Evolutionary conservation across 2,888 invertebrate genomes (phyloP), one percentile per base, ranked within the genome.

Genomic region (Eudasyphora cyanicolor): DNA sequence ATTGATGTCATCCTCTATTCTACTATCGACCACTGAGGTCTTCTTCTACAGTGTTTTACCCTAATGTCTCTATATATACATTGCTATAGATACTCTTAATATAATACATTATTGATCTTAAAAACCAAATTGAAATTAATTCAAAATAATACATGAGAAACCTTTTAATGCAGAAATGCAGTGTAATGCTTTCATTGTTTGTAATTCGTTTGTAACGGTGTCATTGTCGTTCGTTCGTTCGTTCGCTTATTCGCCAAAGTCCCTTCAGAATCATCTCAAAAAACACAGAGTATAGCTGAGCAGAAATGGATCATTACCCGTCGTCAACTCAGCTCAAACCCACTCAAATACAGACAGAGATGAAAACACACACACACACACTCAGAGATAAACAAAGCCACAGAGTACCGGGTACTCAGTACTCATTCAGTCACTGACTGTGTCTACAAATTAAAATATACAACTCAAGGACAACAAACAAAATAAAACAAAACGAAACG

Each of bases 101-200:
- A n/a, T n/a, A n/a, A n/a, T n/a, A n/a, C n/a, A 42, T 67, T 38
- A 21, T 64, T 35, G 62, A 38, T 64, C 35, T 64, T 12, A 35
- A 57, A n/a, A 32, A 21, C 21, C 57, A 27, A 64, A 64, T 64
- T 67, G 42, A 67, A 67, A 67, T 67, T 67, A 67, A 67, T 42
- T 67, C 38, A 21, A 27, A 62, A 32, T 35, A 17, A 67, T 10
- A 67, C 67, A 67, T 14, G 42, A 24, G 67, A 67, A 67, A 67
- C 67, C 67, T 67, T 67, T 67, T 42, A 67, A 67, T 38, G 7
- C 38, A n/a, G n/a, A n/a, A n/a, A n/a, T n/a, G n/a, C n/a, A n/a
- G n/a, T n/a, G n/a, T n/a, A 67, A 67, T 79, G 67, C 29, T 38
- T 62, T 70, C 12, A 12, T 76, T 71, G 62, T 45, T 76, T 54